phyloP scores from a whole-genome alignment of 2,797 vertebrate genomes.

The Taeniopygia guttata region DNA sequence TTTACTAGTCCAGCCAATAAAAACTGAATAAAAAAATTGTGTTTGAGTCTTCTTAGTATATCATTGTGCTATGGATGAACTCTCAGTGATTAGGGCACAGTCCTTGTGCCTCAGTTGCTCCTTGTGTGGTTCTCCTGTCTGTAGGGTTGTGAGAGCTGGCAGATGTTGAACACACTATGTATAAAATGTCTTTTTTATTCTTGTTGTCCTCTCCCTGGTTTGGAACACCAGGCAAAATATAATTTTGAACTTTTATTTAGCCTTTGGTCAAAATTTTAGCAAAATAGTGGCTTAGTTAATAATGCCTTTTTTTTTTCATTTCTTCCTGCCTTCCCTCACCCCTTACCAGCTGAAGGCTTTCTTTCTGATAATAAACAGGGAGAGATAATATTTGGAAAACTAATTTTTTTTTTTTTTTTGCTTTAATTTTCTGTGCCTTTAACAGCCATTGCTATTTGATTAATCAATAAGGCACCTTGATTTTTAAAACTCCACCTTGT shows the following conservation, averaged over 20 bases:
- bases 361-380: neutral
- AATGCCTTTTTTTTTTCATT: neutral
- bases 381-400: neutral
- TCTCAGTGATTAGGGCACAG: neutral
- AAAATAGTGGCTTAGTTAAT: neutral
- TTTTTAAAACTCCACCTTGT: neutral
- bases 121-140: neutral
- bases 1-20: neutral
- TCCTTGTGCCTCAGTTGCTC: neutral
- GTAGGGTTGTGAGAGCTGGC: neutral
- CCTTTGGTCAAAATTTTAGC: neutral
- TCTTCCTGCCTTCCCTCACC: neutral
- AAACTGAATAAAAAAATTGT: neutral
- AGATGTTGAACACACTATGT: neutral
- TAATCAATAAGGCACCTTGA: neutral
- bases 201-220: neutral
- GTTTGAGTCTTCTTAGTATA: neutral
- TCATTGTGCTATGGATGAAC: neutral
- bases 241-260: neutral
- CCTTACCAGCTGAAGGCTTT: neutral
- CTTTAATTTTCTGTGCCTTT: neutral
- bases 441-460: neutral
- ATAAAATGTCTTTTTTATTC: neutral
- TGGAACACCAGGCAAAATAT: neutral
- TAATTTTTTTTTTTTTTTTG: accelerated